Conservation (phyloP, 2,888 invertebrate genomes). For the Cryptus armator region DNA sequence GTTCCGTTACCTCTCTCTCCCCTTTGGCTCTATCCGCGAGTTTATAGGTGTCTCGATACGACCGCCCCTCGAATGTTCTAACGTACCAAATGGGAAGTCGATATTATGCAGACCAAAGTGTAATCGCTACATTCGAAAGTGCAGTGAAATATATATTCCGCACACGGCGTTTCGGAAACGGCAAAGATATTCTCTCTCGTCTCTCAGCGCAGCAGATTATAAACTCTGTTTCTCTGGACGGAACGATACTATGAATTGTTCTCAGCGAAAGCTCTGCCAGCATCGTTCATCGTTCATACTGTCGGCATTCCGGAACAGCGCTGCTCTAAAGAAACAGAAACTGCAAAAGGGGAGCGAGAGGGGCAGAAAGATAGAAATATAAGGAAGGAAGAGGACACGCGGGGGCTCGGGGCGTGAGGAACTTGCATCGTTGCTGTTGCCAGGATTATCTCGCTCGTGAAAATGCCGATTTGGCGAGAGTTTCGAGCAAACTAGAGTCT, state of each 20-base stretch:
- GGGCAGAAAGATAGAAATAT: conserved; percentile 21
- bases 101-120: conserved; percentile 14
- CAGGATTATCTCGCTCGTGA: conserved; percentile 70
- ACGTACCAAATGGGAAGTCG: conserved; percentile 15
- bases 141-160: background rate
- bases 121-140: conserved; percentile 9
- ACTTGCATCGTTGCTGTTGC: conserved; percentile 58
- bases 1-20: background rate
- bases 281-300: conserved; percentile 47
- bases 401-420: background rate
- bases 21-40: background rate
- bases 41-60: conserved; percentile 18
- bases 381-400: background rate
- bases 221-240: conserved; percentile 19
- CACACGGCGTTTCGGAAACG: background rate
- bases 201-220: background rate
- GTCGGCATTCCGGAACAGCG: conserved; percentile 52
- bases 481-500: conserved; percentile 67
- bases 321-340: conserved; percentile 41
- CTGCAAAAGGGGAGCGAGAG: background rate
- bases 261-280: conserved; percentile 19
- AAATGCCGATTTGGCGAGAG: conserved; percentile 71
- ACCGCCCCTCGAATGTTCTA: background rate
- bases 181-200: background rate
- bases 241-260: conserved; percentile 50